Evolutionary conservation across 2,113 vertebrate species (phyloP).

Genomic region (Rhea americana): DNA sequence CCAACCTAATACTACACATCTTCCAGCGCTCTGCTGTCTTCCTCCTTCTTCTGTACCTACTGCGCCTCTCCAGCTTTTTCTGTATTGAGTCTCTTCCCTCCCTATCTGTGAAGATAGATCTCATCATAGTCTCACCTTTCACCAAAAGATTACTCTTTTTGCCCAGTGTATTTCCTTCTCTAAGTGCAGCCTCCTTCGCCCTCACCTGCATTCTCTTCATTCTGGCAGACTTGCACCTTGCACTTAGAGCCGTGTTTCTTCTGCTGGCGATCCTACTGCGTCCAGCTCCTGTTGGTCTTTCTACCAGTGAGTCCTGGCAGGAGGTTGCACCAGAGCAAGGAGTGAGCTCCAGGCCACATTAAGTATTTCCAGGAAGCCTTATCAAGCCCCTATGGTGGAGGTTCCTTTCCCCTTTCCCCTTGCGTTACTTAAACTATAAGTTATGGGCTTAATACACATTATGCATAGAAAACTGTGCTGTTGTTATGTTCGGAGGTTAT

Average conservation of each 20-base stretch:
- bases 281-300: not conserved
- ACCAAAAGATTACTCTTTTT: not conserved
- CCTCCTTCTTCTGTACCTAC: not conserved
- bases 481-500: not conserved
- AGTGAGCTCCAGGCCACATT: not conserved
- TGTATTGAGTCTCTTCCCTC: not conserved
- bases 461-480: not conserved
- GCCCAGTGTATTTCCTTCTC: not conserved
- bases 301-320: not conserved
- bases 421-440: not conserved
- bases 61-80: not conserved
- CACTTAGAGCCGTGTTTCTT: rapidly evolving
- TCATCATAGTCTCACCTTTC: not conserved
- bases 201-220: not conserved
- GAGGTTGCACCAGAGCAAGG: not conserved
- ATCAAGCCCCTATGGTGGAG: not conserved
- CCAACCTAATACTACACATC: not conserved
- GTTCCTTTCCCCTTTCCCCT: not conserved
- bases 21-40: not conserved
- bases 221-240: not conserved
- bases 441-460: not conserved
- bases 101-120: too few relatives aligned
- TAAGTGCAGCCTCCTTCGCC: not conserved
- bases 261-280: not conserved
- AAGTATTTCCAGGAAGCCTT: not conserved